These are phyloP conservation scores for Sebastes elongatus DNA, from an alignment of 2,797 vertebrate genomes.

Conservation along the genomic window DNA sequence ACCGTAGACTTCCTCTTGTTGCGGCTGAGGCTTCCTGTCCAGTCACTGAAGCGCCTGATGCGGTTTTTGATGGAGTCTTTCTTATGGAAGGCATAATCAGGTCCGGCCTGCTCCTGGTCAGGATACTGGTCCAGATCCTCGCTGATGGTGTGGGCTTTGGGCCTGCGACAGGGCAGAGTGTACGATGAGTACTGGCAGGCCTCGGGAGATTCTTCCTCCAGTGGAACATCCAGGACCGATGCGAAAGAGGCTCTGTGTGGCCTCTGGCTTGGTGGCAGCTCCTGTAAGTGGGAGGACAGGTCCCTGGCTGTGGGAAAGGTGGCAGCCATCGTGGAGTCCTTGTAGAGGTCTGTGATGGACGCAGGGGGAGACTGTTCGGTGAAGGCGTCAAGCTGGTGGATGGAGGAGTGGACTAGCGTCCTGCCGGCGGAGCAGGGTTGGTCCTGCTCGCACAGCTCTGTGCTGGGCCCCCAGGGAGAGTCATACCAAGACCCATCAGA, in stretches of 20 bases:
- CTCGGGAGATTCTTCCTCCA: slow-evolving; percentile 82
- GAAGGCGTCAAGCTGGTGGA: slow-evolving; percentile 81
- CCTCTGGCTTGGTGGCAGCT: slow-evolving; percentile 62
- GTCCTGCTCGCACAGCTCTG: slow-evolving; percentile 86
- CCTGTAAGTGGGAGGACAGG: slow-evolving; percentile 80
- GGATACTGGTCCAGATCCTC: slow-evolving; percentile 54
- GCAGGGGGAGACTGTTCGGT: slow-evolving; percentile 84
- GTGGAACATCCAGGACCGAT: slow-evolving; percentile 86
- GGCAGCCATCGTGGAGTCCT: slow-evolving; percentile 80
- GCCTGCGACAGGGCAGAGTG: slow-evolving; percentile 90
- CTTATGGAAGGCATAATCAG: slow-evolving; percentile 83
- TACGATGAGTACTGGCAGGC: slow-evolving; percentile 87
- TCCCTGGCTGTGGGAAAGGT: slow-evolving; percentile 79
- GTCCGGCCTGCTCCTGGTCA: slow-evolving; percentile 52
- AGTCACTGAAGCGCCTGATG: slow-evolving; percentile 93
- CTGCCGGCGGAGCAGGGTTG: slow-evolving; percentile 76
- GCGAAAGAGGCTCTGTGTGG: slow-evolving; percentile 87
- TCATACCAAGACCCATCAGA: slow-evolving; percentile 96
- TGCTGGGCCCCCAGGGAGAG: slow-evolving; percentile 89
- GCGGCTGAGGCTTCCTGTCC: slow-evolving; percentile 93
- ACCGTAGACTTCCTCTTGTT: slow-evolving; percentile 94
- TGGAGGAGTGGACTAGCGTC: slow-evolving; percentile 76
- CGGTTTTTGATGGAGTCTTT: slow-evolving; percentile 90
- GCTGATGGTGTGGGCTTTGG: slow-evolving; percentile 77
- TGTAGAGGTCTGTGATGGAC: slow-evolving; percentile 87